Evolutionary conservation across 2,888 invertebrate genomes (phyloP).

Genomic region (Alloplasta piceator): DNA sequence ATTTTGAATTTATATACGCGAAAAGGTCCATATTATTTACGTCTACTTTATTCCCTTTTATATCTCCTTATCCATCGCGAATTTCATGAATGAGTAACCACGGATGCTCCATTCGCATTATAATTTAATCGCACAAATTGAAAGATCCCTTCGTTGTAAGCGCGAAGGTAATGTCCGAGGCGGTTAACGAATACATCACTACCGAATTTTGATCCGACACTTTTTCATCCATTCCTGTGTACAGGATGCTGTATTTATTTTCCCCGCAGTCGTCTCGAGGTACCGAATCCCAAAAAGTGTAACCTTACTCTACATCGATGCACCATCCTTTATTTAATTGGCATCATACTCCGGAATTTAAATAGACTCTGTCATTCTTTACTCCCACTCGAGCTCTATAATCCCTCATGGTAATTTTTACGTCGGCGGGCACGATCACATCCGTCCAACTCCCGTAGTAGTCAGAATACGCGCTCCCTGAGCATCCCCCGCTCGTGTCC

Average conservation of each 20-base stretch:
- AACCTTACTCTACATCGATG: background rate
- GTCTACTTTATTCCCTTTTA: background rate
- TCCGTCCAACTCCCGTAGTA: conserved; percentile 28
- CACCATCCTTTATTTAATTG: conserved; percentile 5
- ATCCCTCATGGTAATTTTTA: conserved; percentile 19
- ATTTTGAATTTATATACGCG: conserved; percentile 20
- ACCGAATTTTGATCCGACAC: background rate
- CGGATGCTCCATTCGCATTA: conserved; percentile 23
- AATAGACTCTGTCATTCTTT: conserved; percentile 22
- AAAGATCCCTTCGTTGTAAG: background rate
- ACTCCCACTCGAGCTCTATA: conserved; percentile 8
- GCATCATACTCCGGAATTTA: conserved; percentile 19
- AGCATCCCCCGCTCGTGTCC: background rate
- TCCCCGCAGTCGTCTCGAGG: background rate
- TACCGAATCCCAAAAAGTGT: background rate
- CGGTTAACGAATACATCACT: background rate
- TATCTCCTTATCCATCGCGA: conserved; percentile 1
- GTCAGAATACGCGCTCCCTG: conserved; percentile 5
- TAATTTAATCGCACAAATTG: background rate
- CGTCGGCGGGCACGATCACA: conserved; percentile 2
- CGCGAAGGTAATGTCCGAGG: background rate
- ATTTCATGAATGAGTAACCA: conserved; percentile 9
- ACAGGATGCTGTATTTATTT: background rate
- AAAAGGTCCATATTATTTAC: conserved; percentile 23
- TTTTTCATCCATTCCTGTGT: background rate